These are phyloP conservation scores for Strix aluco DNA, from an alignment of 2,113 vertebrate species.

Conservation along the genomic window DNA sequence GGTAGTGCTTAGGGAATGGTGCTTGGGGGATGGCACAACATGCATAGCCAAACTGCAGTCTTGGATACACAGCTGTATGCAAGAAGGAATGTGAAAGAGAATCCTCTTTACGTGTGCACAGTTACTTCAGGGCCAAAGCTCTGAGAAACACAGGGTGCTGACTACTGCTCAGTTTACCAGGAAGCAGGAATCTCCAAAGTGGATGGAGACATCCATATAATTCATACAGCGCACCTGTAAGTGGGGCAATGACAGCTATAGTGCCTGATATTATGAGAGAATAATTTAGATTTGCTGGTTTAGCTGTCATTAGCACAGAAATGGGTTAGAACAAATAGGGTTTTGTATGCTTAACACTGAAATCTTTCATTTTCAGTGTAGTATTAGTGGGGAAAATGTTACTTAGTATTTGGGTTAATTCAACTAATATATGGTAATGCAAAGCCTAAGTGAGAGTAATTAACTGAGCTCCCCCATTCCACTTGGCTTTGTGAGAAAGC, in stretches of 20 bases:
- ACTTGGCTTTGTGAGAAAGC: not conserved
- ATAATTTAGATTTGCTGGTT: not conserved
- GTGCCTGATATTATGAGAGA: not conserved
- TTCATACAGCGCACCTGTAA: not conserved
- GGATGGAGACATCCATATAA: not conserved
- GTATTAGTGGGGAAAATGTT: not conserved
- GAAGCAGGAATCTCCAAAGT: not conserved
- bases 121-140: not conserved
- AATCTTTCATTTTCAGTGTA: not conserved
- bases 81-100: not conserved
- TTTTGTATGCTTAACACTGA: not conserved
- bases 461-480: not conserved
- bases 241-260: not conserved
- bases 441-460: not conserved
- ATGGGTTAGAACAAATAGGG: not conserved
- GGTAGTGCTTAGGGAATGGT: not conserved
- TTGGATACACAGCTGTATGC: not conserved
- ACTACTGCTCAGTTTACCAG: not conserved
- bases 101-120: not conserved
- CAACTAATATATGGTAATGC: not conserved
- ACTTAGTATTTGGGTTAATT: not conserved
- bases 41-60: accelerated
- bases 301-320: not conserved
- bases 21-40: not conserved
- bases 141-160: not conserved